Percentiles rank a stretch among this genome's conserved stretches.
These are phyloP conservation scores for Camelus dromedarius DNA, from an alignment of 2,113 vertebrate genomes.

Conservation along the genomic window DNA sequence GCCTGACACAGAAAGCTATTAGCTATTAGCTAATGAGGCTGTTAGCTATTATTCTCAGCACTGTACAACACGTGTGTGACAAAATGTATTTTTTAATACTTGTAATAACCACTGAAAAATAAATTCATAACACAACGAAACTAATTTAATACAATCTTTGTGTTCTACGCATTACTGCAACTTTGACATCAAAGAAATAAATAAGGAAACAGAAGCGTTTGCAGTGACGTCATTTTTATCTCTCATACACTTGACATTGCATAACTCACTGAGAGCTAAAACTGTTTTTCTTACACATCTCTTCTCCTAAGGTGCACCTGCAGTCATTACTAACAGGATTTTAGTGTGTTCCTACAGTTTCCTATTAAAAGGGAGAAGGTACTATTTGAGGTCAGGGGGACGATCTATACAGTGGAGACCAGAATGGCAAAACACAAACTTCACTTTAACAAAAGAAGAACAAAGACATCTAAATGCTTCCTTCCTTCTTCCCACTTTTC, in stretches of 20 bases:
- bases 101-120: neutral
- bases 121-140: constrained; percentile 14
- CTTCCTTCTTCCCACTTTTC: neutral
- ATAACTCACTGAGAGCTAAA: neutral
- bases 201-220: neutral
- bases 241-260: neutral
- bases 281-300: neutral
- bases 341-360: neutral
- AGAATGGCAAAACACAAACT: constrained; percentile 5
- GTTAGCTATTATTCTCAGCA: neutral
- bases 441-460: neutral
- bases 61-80: neutral
- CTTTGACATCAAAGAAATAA: neutral
- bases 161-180: neutral
- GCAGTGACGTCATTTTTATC: neutral
- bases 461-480: neutral
- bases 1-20: neutral
- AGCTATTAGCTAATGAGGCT: neutral
- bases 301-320: neutral
- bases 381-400: neutral
- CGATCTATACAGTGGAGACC: neutral
- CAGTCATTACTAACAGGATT: neutral
- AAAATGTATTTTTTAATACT: neutral
- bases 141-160: neutral
- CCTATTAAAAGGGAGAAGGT: constrained; percentile 8